Conservation (phyloP, 1,140 invertebrate species). For the Ridgeia piscesae region DNA sequence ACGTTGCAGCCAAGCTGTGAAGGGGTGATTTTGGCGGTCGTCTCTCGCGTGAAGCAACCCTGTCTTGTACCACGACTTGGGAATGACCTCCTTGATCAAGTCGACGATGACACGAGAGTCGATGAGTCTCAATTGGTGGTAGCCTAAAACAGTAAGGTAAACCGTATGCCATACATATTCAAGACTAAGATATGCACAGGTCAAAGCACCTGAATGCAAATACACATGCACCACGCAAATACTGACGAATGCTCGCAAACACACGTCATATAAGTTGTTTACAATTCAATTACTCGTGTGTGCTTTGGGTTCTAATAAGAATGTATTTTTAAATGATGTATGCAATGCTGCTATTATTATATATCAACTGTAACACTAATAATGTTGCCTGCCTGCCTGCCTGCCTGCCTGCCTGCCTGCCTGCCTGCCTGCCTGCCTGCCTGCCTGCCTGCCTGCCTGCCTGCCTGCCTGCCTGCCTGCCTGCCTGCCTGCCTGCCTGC, state of each 20-base stretch:
- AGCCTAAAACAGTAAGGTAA: background rate
- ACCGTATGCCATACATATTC: background rate
- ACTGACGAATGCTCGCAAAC: background rate
- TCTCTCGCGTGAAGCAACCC: background rate
- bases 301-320: too few relatives aligned
- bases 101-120: background rate
- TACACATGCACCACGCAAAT: background rate
- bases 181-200: too few relatives aligned
- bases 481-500: background rate
- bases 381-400: background rate
- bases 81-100: background rate
- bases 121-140: background rate
- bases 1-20: background rate
- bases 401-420: background rate
- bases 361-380: conserved; percentile 16
- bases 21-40: background rate
- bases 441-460: background rate
- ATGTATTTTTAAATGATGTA: too few relatives aligned
- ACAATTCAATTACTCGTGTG: background rate
- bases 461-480: background rate
- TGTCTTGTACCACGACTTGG: background rate
- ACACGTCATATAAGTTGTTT: background rate
- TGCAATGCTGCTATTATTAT: too few relatives aligned
- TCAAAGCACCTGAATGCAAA: background rate
- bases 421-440: background rate